Percentiles rank a stretch among this genome's conserved stretches.
Conservation (phyloP, 35 echinoderm and acorn worm genomes). For the Heliocidaris erythrogramma region DNA sequence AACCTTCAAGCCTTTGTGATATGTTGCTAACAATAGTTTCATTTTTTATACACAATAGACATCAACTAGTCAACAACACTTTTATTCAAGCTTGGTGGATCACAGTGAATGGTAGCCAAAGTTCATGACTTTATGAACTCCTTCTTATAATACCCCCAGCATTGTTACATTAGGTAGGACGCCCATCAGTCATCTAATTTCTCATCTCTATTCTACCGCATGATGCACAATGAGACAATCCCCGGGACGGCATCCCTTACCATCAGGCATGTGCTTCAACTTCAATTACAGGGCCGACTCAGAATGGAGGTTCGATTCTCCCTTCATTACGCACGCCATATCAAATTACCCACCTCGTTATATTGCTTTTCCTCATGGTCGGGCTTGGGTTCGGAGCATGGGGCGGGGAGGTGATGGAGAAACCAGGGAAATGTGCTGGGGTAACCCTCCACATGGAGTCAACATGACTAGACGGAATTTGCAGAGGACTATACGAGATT, state of each 20-base stretch:
- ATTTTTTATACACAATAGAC: background rate
- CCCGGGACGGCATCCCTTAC: background rate
- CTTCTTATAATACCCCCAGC: background rate
- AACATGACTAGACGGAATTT: background rate
- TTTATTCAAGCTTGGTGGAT: background rate
- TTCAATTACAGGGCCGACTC: slow-evolving; percentile 31
- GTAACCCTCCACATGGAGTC: background rate
- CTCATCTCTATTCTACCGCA: slow-evolving; percentile 14
- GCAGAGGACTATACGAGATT: background rate
- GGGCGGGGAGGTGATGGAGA: background rate
- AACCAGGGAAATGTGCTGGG: background rate
- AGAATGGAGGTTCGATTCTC: slow-evolving; percentile 31
- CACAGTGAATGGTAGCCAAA: background rate
- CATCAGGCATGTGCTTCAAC: slow-evolving; percentile 30
- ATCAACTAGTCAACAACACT: background rate
- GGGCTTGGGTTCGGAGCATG: background rate
- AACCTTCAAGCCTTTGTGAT: background rate
- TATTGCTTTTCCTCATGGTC: slow-evolving; percentile 19
- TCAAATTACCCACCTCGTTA: slow-evolving; percentile 30
- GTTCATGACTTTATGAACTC: background rate
- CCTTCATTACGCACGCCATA: slow-evolving; percentile 38
- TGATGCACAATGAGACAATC: slow-evolving; percentile 12
- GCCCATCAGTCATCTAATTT: slow-evolving; percentile 27
- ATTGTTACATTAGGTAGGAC: slow-evolving; percentile 19
- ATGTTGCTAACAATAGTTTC: background rate